Conservation (phyloP, 2,888 invertebrate genomes). For the Macrophya alboannulata region DNA sequence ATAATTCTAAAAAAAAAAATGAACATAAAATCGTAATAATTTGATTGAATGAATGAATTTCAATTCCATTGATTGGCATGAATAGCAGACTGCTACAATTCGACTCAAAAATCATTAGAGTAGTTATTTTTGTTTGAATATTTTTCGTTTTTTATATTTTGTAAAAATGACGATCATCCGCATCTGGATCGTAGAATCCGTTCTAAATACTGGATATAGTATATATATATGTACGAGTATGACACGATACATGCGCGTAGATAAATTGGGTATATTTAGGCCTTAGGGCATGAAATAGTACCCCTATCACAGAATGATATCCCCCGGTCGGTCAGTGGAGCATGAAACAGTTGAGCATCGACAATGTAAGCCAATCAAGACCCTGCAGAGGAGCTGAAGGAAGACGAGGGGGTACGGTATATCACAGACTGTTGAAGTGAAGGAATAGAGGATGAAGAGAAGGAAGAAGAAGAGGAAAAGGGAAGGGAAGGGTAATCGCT, state of each 20-base stretch:
- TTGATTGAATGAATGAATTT: not conserved
- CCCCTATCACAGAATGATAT: slow-evolving; percentile 78
- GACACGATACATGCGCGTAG: not conserved
- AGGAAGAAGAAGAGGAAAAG: slow-evolving; percentile 62
- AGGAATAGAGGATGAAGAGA: slow-evolving; percentile 61
- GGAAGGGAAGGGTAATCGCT: slow-evolving; percentile 75
- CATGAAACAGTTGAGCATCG: slow-evolving; percentile 80
- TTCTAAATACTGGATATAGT: not conserved
- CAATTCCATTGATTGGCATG: not conserved
- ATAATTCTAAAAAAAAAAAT: not conserved
- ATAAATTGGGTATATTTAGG: slow-evolving; percentile 49
- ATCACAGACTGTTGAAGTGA: slow-evolving; percentile 64
- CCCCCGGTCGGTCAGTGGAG: slow-evolving; percentile 78
- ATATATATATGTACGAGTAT: not conserved
- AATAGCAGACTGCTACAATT: too few species aligned
- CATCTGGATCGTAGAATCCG: not conserved
- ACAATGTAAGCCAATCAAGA: slow-evolving; percentile 80
- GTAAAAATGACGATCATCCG: not conserved
- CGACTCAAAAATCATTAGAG: not conserved
- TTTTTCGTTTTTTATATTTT: not conserved
- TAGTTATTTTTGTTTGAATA: not conserved
- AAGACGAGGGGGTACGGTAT: slow-evolving; percentile 65
- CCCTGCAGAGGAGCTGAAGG: slow-evolving; percentile 48
- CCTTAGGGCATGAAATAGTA: slow-evolving; percentile 75
- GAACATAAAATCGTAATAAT: not conserved